Evolutionary conservation across 2,888 invertebrate genomes (phyloP), one percentile per base, ranked within the genome.

Genomic region (Dynastes maya): DNA sequence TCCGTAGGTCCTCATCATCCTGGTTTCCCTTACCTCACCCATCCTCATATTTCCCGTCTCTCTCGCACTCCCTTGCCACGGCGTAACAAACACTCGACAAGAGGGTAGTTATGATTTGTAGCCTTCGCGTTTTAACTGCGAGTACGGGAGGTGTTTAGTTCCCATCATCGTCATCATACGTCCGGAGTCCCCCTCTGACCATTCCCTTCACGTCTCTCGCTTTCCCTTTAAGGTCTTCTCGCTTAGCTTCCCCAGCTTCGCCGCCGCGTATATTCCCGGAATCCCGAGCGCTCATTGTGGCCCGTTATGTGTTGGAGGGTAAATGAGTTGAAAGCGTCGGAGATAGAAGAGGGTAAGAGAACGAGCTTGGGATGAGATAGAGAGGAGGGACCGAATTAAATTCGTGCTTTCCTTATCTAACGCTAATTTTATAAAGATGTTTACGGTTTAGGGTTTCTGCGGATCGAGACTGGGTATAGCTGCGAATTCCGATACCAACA

Each of bases 71-170:
- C 6, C 40, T 40, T 22, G 22, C 61, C 29, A 13, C 68, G 1
- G 1, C 27, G 45, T 16, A 22, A 22, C 55, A 22, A 58, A 58
- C 27, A 32, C 63, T 32, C 49, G 64, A 74, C 82, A 83, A 80
- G 84, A 85, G 86, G 86, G 86, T 84, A 84, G 85, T 86, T 85
- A 86, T 86, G 86, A 87, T 87, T 87, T 86, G 86, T 85, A 83
- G 85, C 85, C 85, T 85, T 84, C 85, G 82, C 83, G 84, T 84
- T 85, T 84, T 82, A 84, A 84, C 84, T 86, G 85, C 83, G 84
- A 86, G 84, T 84, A 84, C 84, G 85, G 85, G 86, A 84, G 85
- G 86, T 83, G 84, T 84, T 82, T 83, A 82, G 81, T 86, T 86
- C 86, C 85, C 86, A 85, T 84, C 85, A 84, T 81, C 51, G 27